These are phyloP conservation scores for Mastacembelus armatus DNA, from an alignment of 2,797 vertebrate genomes.

Conservation along the genomic window DNA sequence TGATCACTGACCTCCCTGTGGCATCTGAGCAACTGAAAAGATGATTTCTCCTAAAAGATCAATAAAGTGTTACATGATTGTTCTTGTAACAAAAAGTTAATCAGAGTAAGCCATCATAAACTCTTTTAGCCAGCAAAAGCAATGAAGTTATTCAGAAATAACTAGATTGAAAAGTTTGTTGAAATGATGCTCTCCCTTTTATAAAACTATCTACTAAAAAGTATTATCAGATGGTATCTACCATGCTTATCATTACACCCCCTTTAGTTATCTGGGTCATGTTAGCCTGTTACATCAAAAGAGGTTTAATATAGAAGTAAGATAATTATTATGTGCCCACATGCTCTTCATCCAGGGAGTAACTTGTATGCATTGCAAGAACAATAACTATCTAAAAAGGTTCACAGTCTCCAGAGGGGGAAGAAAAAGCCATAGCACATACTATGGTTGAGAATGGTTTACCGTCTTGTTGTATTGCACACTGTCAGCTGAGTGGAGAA, in stretches of 20 bases:
- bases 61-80: slow-evolving; percentile 30
- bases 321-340: slow-evolving; percentile 36
- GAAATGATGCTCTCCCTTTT: slow-evolving; percentile 17
- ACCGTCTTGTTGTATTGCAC: not conserved
- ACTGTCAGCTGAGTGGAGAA: slow-evolving; percentile 21
- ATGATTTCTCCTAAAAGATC: slow-evolving; percentile 24
- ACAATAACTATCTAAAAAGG: slow-evolving; percentile 7
- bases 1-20: slow-evolving; percentile 57
- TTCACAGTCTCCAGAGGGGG: slow-evolving; percentile 2
- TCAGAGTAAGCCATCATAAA: slow-evolving; percentile 6
- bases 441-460: not conserved
- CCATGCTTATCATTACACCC: slow-evolving; percentile 34
- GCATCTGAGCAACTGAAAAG: slow-evolving; percentile 14
- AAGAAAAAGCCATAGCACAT: slow-evolving; percentile 20
- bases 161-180: slow-evolving; percentile 12
- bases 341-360: slow-evolving; percentile 37
- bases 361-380: slow-evolving; percentile 24
- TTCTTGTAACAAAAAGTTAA: slow-evolving; percentile 14
- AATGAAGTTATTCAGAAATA: slow-evolving; percentile 19
- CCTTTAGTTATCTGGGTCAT: slow-evolving; percentile 57
- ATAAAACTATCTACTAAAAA: slow-evolving; percentile 6
- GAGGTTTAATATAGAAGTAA: slow-evolving; percentile 46
- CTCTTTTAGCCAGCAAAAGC: not conserved
- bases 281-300: slow-evolving; percentile 43
- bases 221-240: slow-evolving; percentile 37